These are phyloP conservation scores for Centrocercus urophasianus DNA, from an alignment of 2,113 vertebrate species.

Conservation along the genomic window DNA sequence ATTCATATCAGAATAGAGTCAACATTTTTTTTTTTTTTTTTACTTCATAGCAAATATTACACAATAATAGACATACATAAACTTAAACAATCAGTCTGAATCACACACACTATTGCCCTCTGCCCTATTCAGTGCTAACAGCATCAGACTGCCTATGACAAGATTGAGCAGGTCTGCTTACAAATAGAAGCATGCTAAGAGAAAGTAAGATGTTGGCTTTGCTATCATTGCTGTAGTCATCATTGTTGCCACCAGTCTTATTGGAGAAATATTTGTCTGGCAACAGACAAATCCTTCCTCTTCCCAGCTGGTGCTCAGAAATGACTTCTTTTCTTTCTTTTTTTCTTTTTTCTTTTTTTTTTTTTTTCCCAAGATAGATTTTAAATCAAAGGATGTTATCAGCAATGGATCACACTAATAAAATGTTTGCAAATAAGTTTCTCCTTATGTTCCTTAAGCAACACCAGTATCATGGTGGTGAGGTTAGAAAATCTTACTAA, in stretches of 20 bases:
- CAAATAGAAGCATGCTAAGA: background rate
- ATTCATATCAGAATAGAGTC: background rate
- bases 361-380: background rate
- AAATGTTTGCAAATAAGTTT: background rate
- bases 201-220: background rate
- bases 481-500: background rate
- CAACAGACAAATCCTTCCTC: background rate
- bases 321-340: background rate
- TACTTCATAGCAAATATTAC: background rate
- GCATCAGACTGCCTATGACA: background rate
- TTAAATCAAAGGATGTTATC: background rate
- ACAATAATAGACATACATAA: background rate
- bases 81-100: background rate
- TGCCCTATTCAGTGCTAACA: background rate
- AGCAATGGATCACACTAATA: background rate
- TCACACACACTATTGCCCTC: accelerated
- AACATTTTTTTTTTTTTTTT: background rate
- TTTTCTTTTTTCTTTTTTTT: no score
- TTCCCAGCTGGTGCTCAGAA: background rate
- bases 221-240: background rate
- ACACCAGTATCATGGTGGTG: accelerated
- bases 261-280: background rate
- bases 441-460: background rate
- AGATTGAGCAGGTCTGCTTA: background rate
- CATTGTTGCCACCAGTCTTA: background rate